phyloP scores from a whole-genome alignment of 2,888 invertebrate genomes.

The Creontiades dilutus region DNA sequence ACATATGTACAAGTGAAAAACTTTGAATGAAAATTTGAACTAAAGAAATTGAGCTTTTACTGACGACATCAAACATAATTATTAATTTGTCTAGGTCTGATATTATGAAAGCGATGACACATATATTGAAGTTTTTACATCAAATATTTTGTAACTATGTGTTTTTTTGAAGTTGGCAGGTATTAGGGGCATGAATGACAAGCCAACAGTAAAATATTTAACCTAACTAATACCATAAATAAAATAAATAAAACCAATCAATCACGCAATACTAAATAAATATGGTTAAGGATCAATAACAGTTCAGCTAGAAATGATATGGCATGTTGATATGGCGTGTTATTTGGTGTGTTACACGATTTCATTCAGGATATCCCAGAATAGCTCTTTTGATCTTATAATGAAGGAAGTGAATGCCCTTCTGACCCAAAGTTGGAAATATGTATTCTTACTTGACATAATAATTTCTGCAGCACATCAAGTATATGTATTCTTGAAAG shows the following conservation, averaged over 20 bases:
- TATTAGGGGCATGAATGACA: neutral
- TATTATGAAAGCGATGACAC: neutral
- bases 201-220: neutral
- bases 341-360: no score
- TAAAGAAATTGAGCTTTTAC: slow-evolving; percentile 6
- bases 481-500: no score
- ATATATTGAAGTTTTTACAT: neutral
- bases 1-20: slow-evolving; percentile 25
- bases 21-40: no score
- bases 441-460: no score
- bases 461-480: no score
- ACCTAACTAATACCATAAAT: neutral
- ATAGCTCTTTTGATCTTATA: no score
- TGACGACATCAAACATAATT: neutral
- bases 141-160: neutral
- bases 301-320: slow-evolving; percentile 16
- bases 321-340: slow-evolving; percentile 18
- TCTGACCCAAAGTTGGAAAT: no score
- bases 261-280: slow-evolving; percentile 1
- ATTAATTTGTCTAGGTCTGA: no score
- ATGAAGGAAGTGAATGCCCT: no score
- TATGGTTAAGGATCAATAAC: neutral
- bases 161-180: neutral
- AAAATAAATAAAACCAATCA: neutral
- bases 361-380: no score